These are phyloP conservation scores for Barypeithes pellucidus DNA, from an alignment of 2,888 invertebrate species.

Conservation along the genomic window DNA sequence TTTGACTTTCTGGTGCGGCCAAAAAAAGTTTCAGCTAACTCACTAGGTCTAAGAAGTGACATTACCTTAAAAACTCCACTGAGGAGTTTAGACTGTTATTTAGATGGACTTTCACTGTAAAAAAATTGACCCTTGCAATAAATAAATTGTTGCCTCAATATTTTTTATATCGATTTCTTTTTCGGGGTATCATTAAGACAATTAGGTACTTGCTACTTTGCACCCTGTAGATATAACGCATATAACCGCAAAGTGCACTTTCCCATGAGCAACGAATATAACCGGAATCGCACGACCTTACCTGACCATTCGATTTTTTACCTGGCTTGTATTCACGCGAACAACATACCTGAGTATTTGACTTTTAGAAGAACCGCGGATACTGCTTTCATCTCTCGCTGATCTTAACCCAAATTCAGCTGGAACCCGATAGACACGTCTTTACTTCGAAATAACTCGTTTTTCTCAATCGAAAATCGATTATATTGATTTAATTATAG, in stretches of 20 bases:
- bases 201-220: not conserved
- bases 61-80: too few species aligned
- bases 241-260: conserved; percentile 40
- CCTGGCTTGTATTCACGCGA: conserved; percentile 37
- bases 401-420: conserved; percentile 50
- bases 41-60: too few species aligned
- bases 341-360: conserved; percentile 23
- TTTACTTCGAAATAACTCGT: conserved; percentile 8
- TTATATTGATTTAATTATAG: conserved; percentile 1
- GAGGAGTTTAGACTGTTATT: too few species aligned
- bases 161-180: too few species aligned
- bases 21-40: too few species aligned
- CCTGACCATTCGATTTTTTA: conserved; percentile 49
- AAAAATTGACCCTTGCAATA: too few species aligned
- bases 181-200: too few species aligned
- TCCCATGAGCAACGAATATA: conserved; percentile 47
- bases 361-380: conserved; percentile 30
- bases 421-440: conserved; percentile 23
- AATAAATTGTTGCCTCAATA: too few species aligned
- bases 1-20: too few species aligned
- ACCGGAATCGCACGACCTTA: conserved; percentile 49
- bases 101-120: too few species aligned
- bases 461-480: conserved; percentile 4
- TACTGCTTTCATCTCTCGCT: conserved; percentile 51
- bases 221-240: conserved; percentile 13